These are phyloP conservation scores for Patella depressa DNA, from an alignment of 2,888 invertebrate genomes.

Conservation along the genomic window DNA sequence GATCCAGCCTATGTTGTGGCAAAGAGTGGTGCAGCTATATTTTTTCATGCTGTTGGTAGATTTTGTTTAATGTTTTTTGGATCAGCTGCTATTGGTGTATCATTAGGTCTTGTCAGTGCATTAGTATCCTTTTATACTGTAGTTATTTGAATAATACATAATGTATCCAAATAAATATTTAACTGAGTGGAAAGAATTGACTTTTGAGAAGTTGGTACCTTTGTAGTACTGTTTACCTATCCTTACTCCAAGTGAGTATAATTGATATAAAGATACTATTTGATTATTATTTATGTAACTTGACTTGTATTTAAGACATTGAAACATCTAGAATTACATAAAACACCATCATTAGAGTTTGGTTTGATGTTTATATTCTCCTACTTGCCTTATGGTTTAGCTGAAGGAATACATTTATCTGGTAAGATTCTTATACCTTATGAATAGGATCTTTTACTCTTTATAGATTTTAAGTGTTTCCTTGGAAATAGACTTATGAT, in stretches of 20 bases:
- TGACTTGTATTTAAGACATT: conserved; percentile 75
- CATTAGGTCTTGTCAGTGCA: conserved; percentile 88
- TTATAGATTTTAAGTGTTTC: too few species aligned
- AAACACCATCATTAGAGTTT: conserved; percentile 98
- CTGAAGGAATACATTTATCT: conserved; percentile 95
- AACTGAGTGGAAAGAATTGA: too few species aligned
- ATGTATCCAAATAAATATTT: too few species aligned
- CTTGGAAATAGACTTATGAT: too few species aligned
- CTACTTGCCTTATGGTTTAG: conserved; percentile 97
- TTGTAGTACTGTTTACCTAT: too few species aligned
- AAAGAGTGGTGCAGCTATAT: conserved; percentile 76
- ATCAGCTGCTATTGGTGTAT: conserved; percentile 95
- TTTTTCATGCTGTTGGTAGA: conserved; percentile 86
- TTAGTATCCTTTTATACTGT: conserved; percentile 63
- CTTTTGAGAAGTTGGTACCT: too few species aligned
- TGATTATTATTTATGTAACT: too few species aligned
- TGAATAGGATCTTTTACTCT: background rate
- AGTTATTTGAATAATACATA: too few species aligned
- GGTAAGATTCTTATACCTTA: conserved; percentile 74
- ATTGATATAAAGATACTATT: too few species aligned
- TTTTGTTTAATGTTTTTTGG: conserved; percentile 99
- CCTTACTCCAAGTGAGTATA: too few species aligned
- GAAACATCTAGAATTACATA: conserved; percentile 95
- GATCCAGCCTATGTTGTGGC: conserved; percentile 71
- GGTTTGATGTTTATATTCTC: conserved; percentile 99